Evolutionary conservation across 2,888 invertebrate genomes (phyloP).

Genomic region (Drosophila mettleri): DNA sequence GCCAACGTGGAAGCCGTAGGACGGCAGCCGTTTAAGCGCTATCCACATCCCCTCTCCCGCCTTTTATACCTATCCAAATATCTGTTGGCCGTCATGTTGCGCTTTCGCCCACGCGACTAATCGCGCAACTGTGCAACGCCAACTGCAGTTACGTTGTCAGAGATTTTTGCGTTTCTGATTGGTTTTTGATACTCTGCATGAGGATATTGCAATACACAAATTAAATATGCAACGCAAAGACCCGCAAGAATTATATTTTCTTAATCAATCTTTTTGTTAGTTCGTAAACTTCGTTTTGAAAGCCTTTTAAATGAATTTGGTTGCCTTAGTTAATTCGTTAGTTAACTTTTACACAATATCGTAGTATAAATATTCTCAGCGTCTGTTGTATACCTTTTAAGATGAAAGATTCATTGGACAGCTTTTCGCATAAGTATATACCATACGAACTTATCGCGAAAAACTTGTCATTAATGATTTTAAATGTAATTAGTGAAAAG

Average conservation of each 20-base stretch:
- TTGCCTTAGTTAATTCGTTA: too few relatives aligned
- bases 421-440: too few relatives aligned
- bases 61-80: constrained; percentile 35
- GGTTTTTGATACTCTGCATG: constrained; percentile 34
- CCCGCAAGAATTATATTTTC: too few relatives aligned
- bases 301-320: too few relatives aligned
- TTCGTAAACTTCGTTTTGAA: too few relatives aligned
- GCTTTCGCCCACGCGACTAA: constrained; percentile 76
- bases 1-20: constrained; percentile 71
- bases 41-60: constrained; percentile 1
- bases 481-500: neutral
- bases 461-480: neutral
- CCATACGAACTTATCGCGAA: neutral
- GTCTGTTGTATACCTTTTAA: too few relatives aligned
- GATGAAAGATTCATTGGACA: too few relatives aligned
- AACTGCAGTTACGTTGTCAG: constrained; percentile 76
- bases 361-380: too few relatives aligned
- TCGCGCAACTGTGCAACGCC: constrained; percentile 73
- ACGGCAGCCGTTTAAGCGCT: constrained; percentile 66
- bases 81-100: constrained; percentile 77
- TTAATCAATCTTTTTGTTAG: too few relatives aligned
- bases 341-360: too few relatives aligned
- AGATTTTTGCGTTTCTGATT: constrained; percentile 69
- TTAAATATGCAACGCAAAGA: neutral
- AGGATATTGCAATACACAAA: neutral